Evolutionary conservation across 2,797 vertebrate genomes (phyloP).

Genomic region (Pteropus rufus): DNA sequence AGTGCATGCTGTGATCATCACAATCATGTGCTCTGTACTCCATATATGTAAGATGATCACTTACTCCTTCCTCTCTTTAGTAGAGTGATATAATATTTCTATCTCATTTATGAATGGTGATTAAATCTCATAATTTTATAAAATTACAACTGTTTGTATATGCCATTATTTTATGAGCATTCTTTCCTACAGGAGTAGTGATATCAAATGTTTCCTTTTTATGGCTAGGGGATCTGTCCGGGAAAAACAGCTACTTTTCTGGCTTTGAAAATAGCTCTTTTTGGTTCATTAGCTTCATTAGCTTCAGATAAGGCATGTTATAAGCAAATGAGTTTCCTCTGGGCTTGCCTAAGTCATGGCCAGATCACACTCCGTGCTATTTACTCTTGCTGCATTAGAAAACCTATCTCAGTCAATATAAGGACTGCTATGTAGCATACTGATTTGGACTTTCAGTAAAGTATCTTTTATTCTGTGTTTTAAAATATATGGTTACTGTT

Average conservation of each 20-base stretch:
- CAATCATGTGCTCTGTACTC: background rate
- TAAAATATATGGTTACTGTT: background rate
- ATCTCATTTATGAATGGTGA: background rate
- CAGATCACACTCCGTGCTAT: background rate
- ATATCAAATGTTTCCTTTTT: background rate
- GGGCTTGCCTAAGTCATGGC: background rate
- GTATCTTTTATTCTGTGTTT: background rate
- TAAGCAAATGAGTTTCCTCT: background rate
- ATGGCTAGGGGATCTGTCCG: background rate
- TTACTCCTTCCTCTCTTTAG: background rate
- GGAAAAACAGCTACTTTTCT: background rate
- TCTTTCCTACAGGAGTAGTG: background rate
- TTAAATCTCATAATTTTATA: background rate
- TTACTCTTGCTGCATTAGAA: background rate
- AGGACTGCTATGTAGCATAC: background rate
- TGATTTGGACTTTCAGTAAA: background rate
- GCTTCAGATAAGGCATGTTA: background rate
- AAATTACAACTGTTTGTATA: background rate
- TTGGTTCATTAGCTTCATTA: background rate
- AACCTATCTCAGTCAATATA: background rate
- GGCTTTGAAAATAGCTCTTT: background rate
- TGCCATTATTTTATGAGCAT: background rate
- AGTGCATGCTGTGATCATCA: background rate
- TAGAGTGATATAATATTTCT: background rate
- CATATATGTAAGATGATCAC: background rate